Percentiles rank a stretch among this genome's conserved stretches.
phyloP scores from a whole-genome alignment of 2,113 vertebrate species.

The Proterorhinus semilunaris region DNA sequence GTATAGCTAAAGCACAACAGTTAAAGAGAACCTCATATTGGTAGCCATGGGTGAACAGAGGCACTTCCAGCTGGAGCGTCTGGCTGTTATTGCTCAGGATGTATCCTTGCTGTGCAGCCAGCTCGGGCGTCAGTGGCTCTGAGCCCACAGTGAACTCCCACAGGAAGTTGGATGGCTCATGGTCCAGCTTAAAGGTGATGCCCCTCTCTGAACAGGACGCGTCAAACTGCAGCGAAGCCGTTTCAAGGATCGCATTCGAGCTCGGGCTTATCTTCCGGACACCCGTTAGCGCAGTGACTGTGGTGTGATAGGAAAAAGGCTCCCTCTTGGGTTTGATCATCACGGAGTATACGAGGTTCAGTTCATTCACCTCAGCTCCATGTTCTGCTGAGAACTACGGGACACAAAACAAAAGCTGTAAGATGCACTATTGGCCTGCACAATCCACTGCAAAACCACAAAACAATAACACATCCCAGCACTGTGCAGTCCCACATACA shows the following conservation, averaged over 20 bases:
- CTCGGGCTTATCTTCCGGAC: slow-evolving; percentile 55
- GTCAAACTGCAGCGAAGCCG: slow-evolving; percentile 51
- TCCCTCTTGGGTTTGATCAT: slow-evolving; percentile 39
- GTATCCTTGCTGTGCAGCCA: slow-evolving; percentile 59
- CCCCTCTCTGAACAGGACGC: slow-evolving; percentile 37
- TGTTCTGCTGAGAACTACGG: slow-evolving; percentile 42
- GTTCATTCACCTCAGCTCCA: slow-evolving; percentile 18
- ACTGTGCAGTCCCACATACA: too few relatives aligned
- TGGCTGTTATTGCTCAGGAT: slow-evolving; percentile 51
- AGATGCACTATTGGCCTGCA: not conserved
- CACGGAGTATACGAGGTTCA: slow-evolving; percentile 64
- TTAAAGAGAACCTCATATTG: slow-evolving; percentile 57
- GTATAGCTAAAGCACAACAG: not conserved
- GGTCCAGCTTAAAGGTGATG: slow-evolving; percentile 53
- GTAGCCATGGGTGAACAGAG: slow-evolving; percentile 60
- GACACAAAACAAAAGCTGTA: not conserved
- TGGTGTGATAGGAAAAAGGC: slow-evolving; percentile 14
- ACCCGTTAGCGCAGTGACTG: slow-evolving; percentile 14
- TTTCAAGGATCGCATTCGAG: not conserved
- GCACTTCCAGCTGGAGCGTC: slow-evolving; percentile 54
- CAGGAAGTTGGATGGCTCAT: slow-evolving; percentile 41
- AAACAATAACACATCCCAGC: too few relatives aligned
- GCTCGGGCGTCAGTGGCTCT: slow-evolving; percentile 43
- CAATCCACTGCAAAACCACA: too few relatives aligned
- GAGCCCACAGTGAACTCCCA: slow-evolving; percentile 53